Evolutionary conservation across 2,797 vertebrate genomes (phyloP), one percentile per base, ranked within the genome.

Genomic region (Sciurus carolinensis): DNA sequence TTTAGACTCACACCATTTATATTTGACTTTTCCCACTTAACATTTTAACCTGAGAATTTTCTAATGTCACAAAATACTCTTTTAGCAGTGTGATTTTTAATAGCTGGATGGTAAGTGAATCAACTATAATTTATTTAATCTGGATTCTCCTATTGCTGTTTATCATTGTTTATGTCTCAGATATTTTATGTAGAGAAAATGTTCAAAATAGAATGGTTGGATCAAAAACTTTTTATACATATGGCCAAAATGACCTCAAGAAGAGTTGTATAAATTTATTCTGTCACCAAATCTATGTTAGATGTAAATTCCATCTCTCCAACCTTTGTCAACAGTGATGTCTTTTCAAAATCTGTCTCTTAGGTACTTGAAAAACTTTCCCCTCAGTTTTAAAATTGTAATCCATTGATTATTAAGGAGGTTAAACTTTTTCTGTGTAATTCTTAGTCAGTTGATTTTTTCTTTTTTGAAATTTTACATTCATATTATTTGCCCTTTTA

Each of bases 141-240:
- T 2, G 50, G 24, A 73, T 84, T 79, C 54, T 30, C 44, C 67
- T 57, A 66, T 90, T 83, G 28, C 57, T 77, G 42, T 93, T 95
- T 95, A 92, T 76, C 62, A 64, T 36, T 92, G 67, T 73, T 95
- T 95, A 79, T 13, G 87, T 77, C 66, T 93, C 81, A 93, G 75
- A 72, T 94, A 3, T 96, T 91, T 97, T 94, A 36, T 85, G 89
- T 67, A 77, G 66, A 54, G 28, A 69, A 91, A 92, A 87, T 84
- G 24, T 67, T 95, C 85, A n/a, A 94, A 72, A 15, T 67, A 82
- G 52, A 69, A 17, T 86, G 15, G 1, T 36, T 75, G 20, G 15
- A 72, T 90, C 52, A 33, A 57, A 93, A 13, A 22, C 24, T 77
- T 83, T 87, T 79, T 47, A 87, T 76, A 39, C 71, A 59, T 75